Base-by-base conservation (phyloP, 1,140 invertebrate genomes). In the Coenobita brevimanus region DNA sequence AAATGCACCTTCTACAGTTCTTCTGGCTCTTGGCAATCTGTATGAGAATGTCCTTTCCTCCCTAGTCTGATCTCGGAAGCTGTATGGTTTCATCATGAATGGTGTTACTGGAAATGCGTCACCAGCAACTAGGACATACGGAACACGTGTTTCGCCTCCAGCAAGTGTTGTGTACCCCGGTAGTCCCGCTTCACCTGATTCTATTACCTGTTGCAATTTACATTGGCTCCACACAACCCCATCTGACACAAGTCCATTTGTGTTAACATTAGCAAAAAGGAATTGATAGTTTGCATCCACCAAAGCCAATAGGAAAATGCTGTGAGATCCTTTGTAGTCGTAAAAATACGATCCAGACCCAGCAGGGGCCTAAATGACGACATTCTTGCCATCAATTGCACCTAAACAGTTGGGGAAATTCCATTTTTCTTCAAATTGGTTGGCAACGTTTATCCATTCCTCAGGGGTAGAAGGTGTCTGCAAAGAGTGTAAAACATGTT, bases 361-460 rank as follows among this genome's bases (percentile, higher is more conserved):
- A 21, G 46, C 24, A 50, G 75, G 75, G 24, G 36, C 38, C 54
- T 17, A 2, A n/a, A 78, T 78, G n/a, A 24, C 15, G 17, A 78
- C 75, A 78, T 78, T 38, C 46, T 78, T 78, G 21, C 75, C 75
- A 33, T 50, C 75, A 46, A 78, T 54, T 24, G 75, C 41, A 21
- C 75, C 75, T 43, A 46, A 3, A 50, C 75, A 78, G 43, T 78
- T 78, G n/a, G 75, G 75, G 43, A 78, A 78, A 38, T 78, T 78
- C 75, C 75, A 78, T 78, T 46, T 78, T 78, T 15, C 24, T n/a
- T 78, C 38, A 78, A 78, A 50, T 30, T 21, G 17, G 2, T 36
- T 41, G 17, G 36, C 38, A 75, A 41, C 36, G 30, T 36, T 21
- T 36, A 33, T 41, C 71, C 71, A 75, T 41, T 75, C 62, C 62